A percentile compares a stretch with the other conserved stretches of the same genome.
These are phyloP conservation scores for Amphipoea oculea DNA, from an alignment of 2,888 invertebrate genomes.

Conservation along the genomic window DNA sequence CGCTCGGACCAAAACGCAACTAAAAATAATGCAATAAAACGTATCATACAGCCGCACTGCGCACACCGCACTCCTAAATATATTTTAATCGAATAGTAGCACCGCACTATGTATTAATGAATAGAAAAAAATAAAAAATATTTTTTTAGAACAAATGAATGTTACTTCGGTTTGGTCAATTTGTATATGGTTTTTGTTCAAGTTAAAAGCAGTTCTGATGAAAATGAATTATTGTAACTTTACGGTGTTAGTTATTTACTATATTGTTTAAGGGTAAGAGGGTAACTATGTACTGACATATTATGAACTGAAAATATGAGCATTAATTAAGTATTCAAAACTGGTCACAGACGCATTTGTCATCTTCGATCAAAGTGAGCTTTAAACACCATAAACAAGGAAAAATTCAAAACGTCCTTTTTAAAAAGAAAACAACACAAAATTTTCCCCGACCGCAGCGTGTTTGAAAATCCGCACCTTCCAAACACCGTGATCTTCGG, in stretches of 20 bases:
- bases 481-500: constrained; percentile 52
- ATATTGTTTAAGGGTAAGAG: background rate
- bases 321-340: background rate
- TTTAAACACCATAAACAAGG: background rate
- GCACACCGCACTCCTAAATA: constrained; percentile 39
- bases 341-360: background rate
- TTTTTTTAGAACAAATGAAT: background rate
- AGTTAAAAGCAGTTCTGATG: background rate
- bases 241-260: background rate
- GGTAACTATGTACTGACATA: background rate
- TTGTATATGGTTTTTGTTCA: background rate
- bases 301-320: background rate
- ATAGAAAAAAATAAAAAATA: background rate
- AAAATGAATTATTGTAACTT: background rate
- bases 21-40: constrained; percentile 62
- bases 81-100: constrained; percentile 45
- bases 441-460: constrained; percentile 22
- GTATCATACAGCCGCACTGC: constrained; percentile 59
- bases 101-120: constrained; percentile 25
- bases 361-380: background rate
- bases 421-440: constrained; percentile 23
- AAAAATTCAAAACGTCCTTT: constrained; percentile 1
- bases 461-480: constrained; percentile 50
- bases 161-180: background rate
- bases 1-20: constrained; percentile 33